Evolutionary conservation across 2,797 vertebrate species (phyloP).

Genomic region (Labroides dimidiatus): DNA sequence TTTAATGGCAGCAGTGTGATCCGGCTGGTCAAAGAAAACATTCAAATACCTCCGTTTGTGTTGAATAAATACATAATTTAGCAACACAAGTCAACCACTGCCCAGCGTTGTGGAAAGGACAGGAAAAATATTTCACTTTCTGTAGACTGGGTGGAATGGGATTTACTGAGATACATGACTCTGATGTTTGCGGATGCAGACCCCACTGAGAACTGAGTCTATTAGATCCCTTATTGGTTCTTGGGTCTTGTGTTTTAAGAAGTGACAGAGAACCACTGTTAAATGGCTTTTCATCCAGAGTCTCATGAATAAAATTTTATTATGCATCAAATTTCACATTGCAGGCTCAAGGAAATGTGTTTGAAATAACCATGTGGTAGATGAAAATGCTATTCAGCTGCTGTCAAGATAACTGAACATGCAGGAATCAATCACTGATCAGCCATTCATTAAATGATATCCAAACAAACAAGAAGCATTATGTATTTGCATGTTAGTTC

Average conservation of each 20-base stretch:
- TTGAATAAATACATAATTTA: constrained; percentile 80
- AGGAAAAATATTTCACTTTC: constrained; percentile 73
- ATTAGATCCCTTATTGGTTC: constrained; percentile 12
- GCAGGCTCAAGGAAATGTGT: background rate
- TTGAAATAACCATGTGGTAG: constrained; percentile 9
- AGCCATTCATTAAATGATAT: background rate
- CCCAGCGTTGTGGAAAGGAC: constrained; percentile 70
- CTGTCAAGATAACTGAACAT: background rate
- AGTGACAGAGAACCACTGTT: constrained; percentile 18
- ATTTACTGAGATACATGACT: constrained; percentile 47
- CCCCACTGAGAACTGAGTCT: constrained; percentile 9
- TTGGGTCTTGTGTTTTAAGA: constrained; percentile 10
- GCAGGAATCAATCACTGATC: background rate
- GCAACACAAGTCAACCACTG: constrained; percentile 61
- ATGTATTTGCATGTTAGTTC: background rate
- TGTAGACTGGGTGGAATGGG: constrained; percentile 43
- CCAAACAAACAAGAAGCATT: background rate
- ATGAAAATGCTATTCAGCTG: constrained; percentile 6
- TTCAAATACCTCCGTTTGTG: constrained; percentile 54
- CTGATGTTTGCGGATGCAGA: constrained; percentile 15
- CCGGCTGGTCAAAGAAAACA: constrained; percentile 53
- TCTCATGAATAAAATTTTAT: constrained; percentile 28
- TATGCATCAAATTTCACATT: constrained; percentile 16
- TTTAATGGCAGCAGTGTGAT: constrained; percentile 75
- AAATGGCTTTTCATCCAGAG: constrained; percentile 21